These are phyloP conservation scores for Linnaemya tessellans DNA, from an alignment of 2,888 invertebrate genomes.

Conservation along the genomic window DNA sequence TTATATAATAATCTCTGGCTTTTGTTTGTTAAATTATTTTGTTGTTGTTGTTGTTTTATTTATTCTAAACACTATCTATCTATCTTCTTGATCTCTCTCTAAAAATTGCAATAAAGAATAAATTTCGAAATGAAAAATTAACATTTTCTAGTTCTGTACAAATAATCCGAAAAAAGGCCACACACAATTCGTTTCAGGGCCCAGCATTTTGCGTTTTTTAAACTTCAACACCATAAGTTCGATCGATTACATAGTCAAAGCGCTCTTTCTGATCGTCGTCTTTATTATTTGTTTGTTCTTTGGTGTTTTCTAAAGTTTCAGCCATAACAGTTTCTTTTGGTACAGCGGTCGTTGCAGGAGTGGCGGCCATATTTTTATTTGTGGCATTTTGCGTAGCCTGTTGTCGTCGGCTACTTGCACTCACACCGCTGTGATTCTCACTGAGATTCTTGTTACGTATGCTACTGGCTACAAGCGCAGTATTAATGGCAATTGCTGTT, in stretches of 20 bases:
- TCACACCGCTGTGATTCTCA: conserved; percentile 76
- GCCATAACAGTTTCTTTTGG: conserved; percentile 37
- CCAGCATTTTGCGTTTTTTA: conserved; percentile 82
- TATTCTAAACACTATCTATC: conserved; percentile 73
- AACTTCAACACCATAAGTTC: conserved; percentile 93
- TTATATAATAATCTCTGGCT: conserved; percentile 75
- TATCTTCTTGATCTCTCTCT: conserved; percentile 70
- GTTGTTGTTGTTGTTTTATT: conserved; percentile 61
- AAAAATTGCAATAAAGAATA: conserved; percentile 58
- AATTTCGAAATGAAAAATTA: conserved; percentile 45
- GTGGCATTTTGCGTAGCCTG: conserved; percentile 73
- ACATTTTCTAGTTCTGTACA: conserved; percentile 58
- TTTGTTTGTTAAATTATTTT: conserved; percentile 72
- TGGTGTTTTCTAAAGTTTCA: conserved; percentile 63
- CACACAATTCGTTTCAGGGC: not conserved
- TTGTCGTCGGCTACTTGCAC: conserved; percentile 70
- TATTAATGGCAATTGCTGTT: conserved; percentile 81
- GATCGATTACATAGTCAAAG: conserved; percentile 92
- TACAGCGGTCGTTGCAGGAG: conserved; percentile 56
- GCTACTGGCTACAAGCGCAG: conserved; percentile 82
- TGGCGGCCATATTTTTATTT: conserved; percentile 62
- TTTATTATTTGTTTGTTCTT: conserved; percentile 57
- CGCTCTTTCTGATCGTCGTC: conserved; percentile 82
- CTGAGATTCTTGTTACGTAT: conserved; percentile 83
- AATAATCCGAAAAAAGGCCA: conserved; percentile 2